These are phyloP conservation scores for Drymonia ruficornis DNA, from an alignment of 2,888 invertebrate species.

Conservation along the genomic window DNA sequence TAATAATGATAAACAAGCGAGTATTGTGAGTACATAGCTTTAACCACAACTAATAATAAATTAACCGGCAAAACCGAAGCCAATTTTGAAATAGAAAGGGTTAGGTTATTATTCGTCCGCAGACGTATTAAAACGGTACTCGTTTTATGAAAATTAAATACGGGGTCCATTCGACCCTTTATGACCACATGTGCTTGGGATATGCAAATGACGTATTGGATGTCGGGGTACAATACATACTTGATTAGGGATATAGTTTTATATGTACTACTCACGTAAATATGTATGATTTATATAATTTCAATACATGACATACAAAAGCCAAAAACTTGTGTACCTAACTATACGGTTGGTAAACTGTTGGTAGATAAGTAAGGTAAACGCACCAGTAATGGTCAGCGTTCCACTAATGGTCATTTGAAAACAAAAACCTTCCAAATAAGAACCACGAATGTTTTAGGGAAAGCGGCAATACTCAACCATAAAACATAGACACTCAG, in stretches of 20 bases:
- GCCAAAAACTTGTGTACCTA: too few species aligned
- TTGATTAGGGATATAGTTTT: slow-evolving; percentile 53
- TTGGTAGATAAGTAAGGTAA: too few species aligned
- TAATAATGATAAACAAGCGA: not conserved
- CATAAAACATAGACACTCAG: too few species aligned
- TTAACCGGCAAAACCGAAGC: slow-evolving; percentile 58
- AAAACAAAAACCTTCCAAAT: too few species aligned
- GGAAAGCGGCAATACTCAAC: too few species aligned
- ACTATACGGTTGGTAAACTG: too few species aligned
- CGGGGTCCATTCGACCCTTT: slow-evolving; percentile 73
- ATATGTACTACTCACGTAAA: too few species aligned
- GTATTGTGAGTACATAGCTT: slow-evolving; percentile 4
- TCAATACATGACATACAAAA: too few species aligned
- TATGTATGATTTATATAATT: too few species aligned
- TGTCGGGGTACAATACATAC: slow-evolving; percentile 62
- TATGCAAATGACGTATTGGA: slow-evolving; percentile 82
- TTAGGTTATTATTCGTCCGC: slow-evolving; percentile 72
- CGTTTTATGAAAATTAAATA: slow-evolving; percentile 84
- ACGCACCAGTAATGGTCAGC: too few species aligned
- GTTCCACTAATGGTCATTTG: too few species aligned
- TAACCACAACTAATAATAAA: slow-evolving; percentile 51
- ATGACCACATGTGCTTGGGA: slow-evolving; percentile 79
- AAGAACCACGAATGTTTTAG: too few species aligned
- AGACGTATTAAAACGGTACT: slow-evolving; percentile 79
- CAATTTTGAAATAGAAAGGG: slow-evolving; percentile 77